phyloP scores from a whole-genome alignment of 1,140 invertebrate species.

The Eriosoma lanigerum region DNA sequence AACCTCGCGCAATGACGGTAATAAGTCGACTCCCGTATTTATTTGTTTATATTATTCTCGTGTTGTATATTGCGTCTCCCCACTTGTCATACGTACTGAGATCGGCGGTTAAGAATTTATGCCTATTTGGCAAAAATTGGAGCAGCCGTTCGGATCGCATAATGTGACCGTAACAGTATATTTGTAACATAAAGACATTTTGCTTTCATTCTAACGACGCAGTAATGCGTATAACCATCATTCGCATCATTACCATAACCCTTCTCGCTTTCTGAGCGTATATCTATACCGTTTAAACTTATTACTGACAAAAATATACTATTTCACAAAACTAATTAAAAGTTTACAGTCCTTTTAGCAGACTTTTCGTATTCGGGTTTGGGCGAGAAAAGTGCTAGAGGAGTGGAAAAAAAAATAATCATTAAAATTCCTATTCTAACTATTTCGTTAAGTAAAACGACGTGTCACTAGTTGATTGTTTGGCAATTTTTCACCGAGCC shows the following conservation, averaged over 20 bases:
- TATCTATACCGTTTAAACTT: neutral
- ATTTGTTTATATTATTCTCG: too few species aligned
- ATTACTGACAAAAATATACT: conserved; percentile 12
- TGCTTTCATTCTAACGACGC: neutral
- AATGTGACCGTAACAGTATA: too few species aligned
- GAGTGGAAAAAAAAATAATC: conserved; percentile 12
- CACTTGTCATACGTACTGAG: too few species aligned
- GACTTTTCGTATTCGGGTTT: neutral
- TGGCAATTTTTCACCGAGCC: neutral
- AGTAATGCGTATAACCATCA: too few species aligned
- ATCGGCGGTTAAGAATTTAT: too few species aligned
- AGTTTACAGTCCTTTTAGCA: conserved; percentile 31
- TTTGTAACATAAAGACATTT: neutral
- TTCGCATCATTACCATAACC: too few species aligned
- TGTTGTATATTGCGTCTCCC: too few species aligned
- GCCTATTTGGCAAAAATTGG: too few species aligned
- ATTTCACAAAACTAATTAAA: conserved; percentile 36
- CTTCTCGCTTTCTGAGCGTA: neutral
- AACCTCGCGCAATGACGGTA: too few species aligned
- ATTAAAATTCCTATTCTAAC: conserved; percentile 16
- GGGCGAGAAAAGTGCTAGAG: neutral
- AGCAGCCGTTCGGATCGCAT: too few species aligned
- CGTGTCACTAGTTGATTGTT: neutral
- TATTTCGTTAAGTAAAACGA: neutral
- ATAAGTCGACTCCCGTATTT: too few species aligned